A percentile compares a stretch with the other conserved stretches of the same genome.
These are phyloP conservation scores for Podarcis cretensis DNA, from an alignment of 2,113 vertebrate species.

Conservation along the genomic window DNA sequence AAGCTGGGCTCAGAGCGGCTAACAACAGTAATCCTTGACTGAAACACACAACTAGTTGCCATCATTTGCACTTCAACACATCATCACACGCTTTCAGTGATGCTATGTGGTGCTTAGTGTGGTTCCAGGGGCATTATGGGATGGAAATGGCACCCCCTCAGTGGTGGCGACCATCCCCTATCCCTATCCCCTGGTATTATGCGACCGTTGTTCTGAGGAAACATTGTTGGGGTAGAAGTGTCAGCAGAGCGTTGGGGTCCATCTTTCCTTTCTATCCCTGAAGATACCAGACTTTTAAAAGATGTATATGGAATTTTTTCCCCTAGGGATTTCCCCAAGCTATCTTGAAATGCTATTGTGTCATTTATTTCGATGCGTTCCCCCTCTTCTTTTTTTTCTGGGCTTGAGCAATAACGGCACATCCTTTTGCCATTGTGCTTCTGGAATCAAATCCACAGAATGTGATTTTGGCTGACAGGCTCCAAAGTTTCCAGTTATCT, in stretches of 20 bases:
- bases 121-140: not conserved
- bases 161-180: no score
- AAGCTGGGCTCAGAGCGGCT: no score
- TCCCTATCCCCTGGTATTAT: not conserved
- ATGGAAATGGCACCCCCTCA: no score
- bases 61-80: not conserved
- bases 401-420: not conserved
- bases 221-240: no score
- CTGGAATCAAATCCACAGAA: not conserved
- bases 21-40: no score
- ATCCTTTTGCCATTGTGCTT: not conserved
- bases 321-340: not conserved
- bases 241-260: no score
- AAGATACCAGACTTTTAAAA: not conserved
- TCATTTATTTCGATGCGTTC: not conserved
- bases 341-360: not conserved
- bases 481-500: conserved; percentile 16
- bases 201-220: not conserved
- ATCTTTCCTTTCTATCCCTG: not conserved
- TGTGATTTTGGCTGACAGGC: conserved; percentile 7
- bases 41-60: no score
- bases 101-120: not conserved
- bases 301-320: not conserved
- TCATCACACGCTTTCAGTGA: not conserved
- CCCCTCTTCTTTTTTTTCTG: not conserved